These are phyloP conservation scores for Oryctes rhinoceros DNA, from an alignment of 1,140 invertebrate genomes.

Conservation along the genomic window DNA sequence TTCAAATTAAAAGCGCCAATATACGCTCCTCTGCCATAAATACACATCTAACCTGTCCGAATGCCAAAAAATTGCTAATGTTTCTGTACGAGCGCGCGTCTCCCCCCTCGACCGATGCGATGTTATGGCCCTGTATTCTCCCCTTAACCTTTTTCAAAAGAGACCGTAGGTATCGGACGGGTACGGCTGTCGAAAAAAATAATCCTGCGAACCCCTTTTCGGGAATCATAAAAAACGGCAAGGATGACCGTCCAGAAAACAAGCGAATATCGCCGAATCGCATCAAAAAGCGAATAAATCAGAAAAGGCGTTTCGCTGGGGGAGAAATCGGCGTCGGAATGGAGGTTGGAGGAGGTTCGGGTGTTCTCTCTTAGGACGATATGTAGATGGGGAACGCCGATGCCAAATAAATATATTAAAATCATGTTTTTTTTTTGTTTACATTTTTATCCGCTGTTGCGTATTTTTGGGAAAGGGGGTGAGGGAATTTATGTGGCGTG, in stretches of 20 bases:
- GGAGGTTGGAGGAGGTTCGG: not conserved
- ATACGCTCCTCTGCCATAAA: constrained; percentile 30
- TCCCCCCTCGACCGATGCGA: not conserved
- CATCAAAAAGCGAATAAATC: constrained; percentile 31
- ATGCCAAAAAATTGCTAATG: constrained; percentile 37
- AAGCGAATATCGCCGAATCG: constrained; percentile 23
- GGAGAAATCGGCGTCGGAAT: constrained; percentile 19
- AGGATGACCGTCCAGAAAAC: constrained; percentile 31
- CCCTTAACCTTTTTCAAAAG: constrained; percentile 26
- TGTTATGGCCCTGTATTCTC: constrained; percentile 18
- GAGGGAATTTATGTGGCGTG: not conserved
- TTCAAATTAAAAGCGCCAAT: constrained; percentile 37
- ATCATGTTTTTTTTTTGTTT: not conserved
- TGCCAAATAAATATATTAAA: constrained; percentile 23
- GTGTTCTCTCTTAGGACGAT: constrained; percentile 6
- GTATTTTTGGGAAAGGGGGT: not conserved
- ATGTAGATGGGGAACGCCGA: not conserved
- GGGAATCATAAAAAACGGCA: constrained; percentile 23
- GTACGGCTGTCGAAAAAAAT: constrained; percentile 8
- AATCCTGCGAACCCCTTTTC: constrained; percentile 20
- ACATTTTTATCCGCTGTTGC: not conserved
- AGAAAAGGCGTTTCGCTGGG: constrained; percentile 18
- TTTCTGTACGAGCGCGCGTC: not conserved
- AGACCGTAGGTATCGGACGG: not conserved
- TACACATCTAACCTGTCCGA: constrained; percentile 35